Evolutionary conservation across 1,140 invertebrate genomes (phyloP).

Genomic region (Lycorma delicatula): DNA sequence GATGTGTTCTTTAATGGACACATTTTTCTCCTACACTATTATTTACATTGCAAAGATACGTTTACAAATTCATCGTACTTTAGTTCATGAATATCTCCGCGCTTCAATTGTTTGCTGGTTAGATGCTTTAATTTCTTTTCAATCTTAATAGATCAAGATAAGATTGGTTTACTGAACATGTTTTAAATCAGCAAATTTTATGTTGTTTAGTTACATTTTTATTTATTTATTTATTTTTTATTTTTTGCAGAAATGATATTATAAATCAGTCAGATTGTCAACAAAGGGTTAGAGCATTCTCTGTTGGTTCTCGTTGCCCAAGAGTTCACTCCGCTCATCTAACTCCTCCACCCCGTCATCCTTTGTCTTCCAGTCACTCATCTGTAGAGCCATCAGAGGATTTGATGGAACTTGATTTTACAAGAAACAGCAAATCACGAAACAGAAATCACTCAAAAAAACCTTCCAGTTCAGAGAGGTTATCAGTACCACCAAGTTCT

Average conservation of each 20-base stretch:
- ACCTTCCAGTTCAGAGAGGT: conserved; percentile 22
- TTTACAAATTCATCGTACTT: too few species aligned
- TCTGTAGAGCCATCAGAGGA: conserved; percentile 62
- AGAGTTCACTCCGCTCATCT: conserved; percentile 9
- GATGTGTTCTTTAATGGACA: too few species aligned
- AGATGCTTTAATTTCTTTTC: too few species aligned
- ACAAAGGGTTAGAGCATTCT: conserved; percentile 53
- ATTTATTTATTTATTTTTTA: background rate
- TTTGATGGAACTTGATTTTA: conserved; percentile 73
- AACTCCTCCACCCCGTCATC: conserved; percentile 27
- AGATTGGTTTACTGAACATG: background rate
- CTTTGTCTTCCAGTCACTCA: conserved; percentile 49
- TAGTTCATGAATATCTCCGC: too few species aligned
- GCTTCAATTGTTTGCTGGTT: too few species aligned
- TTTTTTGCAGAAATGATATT: conserved; percentile 38
- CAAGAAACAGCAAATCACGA: conserved; percentile 26
- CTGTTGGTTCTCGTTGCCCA: conserved; percentile 50
- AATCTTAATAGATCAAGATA: too few species aligned
- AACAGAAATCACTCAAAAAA: conserved; percentile 14
- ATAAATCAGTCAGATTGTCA: conserved; percentile 32
- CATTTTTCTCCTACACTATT: too few species aligned
- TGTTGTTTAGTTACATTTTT: background rate
- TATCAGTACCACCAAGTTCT: conserved; percentile 20
- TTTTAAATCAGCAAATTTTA: background rate
- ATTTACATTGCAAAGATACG: too few species aligned